These are phyloP conservation scores for Octodonta nipae DNA, from an alignment of 2,888 invertebrate genomes.

Conservation along the genomic window DNA sequence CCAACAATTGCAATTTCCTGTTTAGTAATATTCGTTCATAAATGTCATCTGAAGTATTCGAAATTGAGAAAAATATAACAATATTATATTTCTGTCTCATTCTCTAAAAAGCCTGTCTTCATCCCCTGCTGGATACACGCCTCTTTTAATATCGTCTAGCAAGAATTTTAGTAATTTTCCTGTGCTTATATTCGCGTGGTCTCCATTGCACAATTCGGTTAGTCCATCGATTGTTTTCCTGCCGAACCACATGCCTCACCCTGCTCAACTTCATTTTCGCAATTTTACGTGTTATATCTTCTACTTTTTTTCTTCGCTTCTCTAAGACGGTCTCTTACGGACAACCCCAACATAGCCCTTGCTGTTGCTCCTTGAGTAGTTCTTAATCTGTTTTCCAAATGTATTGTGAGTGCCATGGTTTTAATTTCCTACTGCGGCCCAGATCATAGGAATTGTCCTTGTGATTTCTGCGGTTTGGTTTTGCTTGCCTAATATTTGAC, in stretches of 20 bases:
- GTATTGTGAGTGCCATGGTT: too few relatives aligned
- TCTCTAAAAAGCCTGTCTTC: too few relatives aligned
- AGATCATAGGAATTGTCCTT: too few relatives aligned
- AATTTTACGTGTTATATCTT: constrained; percentile 1
- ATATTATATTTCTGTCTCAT: too few relatives aligned
- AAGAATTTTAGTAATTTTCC: not conserved
- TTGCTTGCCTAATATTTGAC: too few relatives aligned
- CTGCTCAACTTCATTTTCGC: not conserved
- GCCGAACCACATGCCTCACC: constrained; percentile 1
- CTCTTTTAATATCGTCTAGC: constrained; percentile 1
- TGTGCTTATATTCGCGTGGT: not conserved
- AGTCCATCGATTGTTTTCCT: constrained; percentile 1
- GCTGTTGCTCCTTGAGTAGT: not conserved
- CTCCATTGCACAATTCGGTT: not conserved
- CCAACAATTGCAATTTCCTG: too few relatives aligned
- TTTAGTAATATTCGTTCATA: too few relatives aligned
- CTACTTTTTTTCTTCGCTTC: not conserved
- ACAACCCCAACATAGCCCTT: not conserved
- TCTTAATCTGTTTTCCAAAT: not conserved
- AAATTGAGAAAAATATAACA: too few relatives aligned
- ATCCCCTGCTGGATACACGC: too few relatives aligned
- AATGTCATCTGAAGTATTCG: too few relatives aligned
- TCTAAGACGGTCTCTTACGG: not conserved
- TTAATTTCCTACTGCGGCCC: too few relatives aligned
- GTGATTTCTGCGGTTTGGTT: too few relatives aligned